Evolutionary conservation across 2,797 vertebrate species (phyloP).

Genomic region (Phrynocephalus guinanensis): DNA sequence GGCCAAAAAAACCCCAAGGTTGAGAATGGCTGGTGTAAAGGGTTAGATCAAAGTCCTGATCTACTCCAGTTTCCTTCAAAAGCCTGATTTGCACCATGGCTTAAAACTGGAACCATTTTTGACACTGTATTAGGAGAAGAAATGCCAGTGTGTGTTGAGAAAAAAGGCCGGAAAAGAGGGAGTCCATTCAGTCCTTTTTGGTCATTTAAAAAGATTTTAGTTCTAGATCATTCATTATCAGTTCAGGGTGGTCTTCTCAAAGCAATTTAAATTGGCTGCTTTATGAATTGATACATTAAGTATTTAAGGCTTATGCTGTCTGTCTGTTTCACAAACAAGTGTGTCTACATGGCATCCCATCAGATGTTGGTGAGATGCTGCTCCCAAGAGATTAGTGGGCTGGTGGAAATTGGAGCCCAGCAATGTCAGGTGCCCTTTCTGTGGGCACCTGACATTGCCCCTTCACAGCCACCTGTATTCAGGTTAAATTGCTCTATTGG

Average conservation of each 20-base stretch:
- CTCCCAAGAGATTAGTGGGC: too few relatives aligned
- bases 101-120: not conserved
- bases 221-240: not conserved
- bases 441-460: too few relatives aligned
- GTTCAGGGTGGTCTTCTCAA: not conserved
- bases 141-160: not conserved
- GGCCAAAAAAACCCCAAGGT: too few relatives aligned
- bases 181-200: not conserved
- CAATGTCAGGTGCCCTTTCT: too few relatives aligned
- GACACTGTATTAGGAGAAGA: fast-evolving
- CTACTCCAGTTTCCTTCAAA: not conserved
- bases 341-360: too few relatives aligned
- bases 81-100: not conserved
- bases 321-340: constrained; percentile 24
- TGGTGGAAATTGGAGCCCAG: too few relatives aligned
- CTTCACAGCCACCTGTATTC: too few relatives aligned
- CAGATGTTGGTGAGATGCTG: too few relatives aligned
- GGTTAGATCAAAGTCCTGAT: too few relatives aligned
- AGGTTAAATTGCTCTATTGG: too few relatives aligned
- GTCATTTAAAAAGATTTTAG: not conserved
- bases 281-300: constrained; percentile 28
- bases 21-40: too few relatives aligned
- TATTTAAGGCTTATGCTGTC: constrained; percentile 19
- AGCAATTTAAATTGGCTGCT: constrained; percentile 16
- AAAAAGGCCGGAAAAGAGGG: not conserved